phyloP scores from a whole-genome alignment of 2,888 invertebrate genomes.

The Syrista parreyssii region DNA sequence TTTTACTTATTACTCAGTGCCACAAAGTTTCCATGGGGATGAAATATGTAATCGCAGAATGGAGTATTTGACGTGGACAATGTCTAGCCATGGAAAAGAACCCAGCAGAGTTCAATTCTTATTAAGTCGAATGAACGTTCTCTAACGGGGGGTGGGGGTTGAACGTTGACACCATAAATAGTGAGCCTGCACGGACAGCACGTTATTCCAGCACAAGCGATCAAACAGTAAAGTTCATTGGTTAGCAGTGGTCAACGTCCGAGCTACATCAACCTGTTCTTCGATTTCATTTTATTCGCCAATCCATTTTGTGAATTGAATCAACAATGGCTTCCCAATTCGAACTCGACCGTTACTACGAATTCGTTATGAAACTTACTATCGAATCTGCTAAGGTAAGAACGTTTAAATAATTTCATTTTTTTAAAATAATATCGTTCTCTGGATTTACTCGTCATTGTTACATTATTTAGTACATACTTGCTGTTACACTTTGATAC shows the following conservation, averaged over 20 bases:
- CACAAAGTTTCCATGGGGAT: neutral
- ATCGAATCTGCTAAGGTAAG: constrained; percentile 53
- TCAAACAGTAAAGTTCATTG: constrained; percentile 5
- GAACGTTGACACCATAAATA: constrained; percentile 37
- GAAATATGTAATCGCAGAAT: neutral
- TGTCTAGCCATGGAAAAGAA: constrained; percentile 17
- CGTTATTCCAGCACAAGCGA: constrained; percentile 30
- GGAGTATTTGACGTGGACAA: neutral
- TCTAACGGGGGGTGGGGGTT: neutral
- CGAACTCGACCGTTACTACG: constrained; percentile 49
- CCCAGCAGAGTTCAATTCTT: constrained; percentile 1
- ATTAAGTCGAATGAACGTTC: constrained; percentile 3
- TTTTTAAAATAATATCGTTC: neutral
- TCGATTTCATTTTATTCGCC: neutral
- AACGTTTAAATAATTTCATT: neutral
- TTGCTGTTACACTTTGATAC: too few relatives aligned
- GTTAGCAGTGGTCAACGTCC: neutral
- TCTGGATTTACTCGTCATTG: too few relatives aligned
- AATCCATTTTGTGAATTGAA: neutral
- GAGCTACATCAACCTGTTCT: neutral
- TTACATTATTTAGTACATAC: too few relatives aligned
- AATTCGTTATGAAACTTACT: constrained; percentile 50
- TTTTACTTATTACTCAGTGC: too few relatives aligned
- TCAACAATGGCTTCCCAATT: constrained; percentile 35
- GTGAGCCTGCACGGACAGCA: constrained; percentile 26